Evolutionary conservation across 1,140 invertebrate species (phyloP).

Genomic region (Drosophila willistoni): DNA sequence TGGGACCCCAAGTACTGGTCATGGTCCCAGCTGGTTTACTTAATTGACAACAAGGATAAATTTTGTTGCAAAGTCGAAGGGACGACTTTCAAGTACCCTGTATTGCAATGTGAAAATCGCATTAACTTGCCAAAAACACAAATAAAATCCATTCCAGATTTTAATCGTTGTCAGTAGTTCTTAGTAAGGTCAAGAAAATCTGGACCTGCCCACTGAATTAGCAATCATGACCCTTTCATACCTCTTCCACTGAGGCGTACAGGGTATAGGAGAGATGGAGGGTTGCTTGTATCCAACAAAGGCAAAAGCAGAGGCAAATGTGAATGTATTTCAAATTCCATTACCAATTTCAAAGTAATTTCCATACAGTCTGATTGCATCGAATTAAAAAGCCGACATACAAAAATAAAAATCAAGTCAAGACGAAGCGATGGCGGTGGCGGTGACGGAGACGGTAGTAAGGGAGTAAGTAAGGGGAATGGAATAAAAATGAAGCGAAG

Average conservation of each 20-base stretch:
- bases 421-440: constrained; percentile 26
- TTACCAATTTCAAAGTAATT: constrained; percentile 66
- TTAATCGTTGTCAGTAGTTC: too few species aligned
- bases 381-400: constrained; percentile 59
- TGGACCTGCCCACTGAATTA: too few species aligned
- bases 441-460: background rate
- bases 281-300: constrained; percentile 16
- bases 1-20: constrained; percentile 1
- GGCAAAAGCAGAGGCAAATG: constrained; percentile 33
- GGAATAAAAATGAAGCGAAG: constrained; percentile 14
- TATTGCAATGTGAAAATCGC: too few species aligned
- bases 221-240: background rate
- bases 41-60: constrained; percentile 38
- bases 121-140: background rate
- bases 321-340: constrained; percentile 60
- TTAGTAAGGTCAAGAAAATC: too few species aligned
- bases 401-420: constrained; percentile 51
- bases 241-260: background rate
- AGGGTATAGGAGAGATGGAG: constrained; percentile 24
- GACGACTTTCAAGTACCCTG: background rate
- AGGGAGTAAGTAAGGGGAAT: constrained; percentile 19
- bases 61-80: background rate
- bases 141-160: too few species aligned
- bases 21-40: constrained; percentile 45
- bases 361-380: constrained; percentile 65